Conservation (phyloP, 2,797 vertebrate genomes). For the Macropodus opercularis region DNA sequence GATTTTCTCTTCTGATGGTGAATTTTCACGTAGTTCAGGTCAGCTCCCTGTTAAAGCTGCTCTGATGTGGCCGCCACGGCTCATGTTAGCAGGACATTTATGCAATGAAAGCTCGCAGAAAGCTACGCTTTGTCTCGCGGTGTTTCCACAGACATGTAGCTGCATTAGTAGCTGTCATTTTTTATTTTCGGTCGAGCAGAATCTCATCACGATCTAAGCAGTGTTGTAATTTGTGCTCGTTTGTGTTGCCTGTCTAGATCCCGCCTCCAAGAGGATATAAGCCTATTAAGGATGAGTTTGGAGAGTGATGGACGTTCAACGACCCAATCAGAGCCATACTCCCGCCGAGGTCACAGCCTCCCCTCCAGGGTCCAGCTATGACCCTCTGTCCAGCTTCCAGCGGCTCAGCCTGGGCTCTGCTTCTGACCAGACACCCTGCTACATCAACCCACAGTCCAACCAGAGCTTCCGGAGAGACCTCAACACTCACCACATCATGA, state of each 20-base stretch:
- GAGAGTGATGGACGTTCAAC: constrained; percentile 68
- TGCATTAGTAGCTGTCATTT: background rate
- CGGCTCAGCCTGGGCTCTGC: constrained; percentile 47
- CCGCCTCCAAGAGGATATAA: constrained; percentile 19
- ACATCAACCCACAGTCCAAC: constrained; percentile 18
- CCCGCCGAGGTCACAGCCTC: constrained; percentile 48
- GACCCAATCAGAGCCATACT: constrained; percentile 62
- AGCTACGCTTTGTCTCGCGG: background rate
- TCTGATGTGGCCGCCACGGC: too few relatives aligned
- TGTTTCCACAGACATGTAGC: background rate
- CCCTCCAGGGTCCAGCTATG: constrained; percentile 20
- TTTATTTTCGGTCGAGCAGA: background rate
- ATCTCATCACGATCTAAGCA: background rate
- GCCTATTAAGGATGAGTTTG: constrained; percentile 44
- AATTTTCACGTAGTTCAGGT: background rate
- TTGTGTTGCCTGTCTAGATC: constrained; percentile 1
- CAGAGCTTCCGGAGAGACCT: background rate
- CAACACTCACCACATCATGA: background rate
- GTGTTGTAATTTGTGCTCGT: background rate
- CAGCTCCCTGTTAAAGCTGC: too few relatives aligned
- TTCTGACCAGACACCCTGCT: constrained; percentile 31
- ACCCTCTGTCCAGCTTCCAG: constrained; percentile 51
- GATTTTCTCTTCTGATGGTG: too few relatives aligned
- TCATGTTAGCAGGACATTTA: too few relatives aligned
- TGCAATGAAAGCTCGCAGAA: background rate